Base-by-base conservation (phyloP, 2,888 invertebrate species). In the Xanthorhoe designata region DNA sequence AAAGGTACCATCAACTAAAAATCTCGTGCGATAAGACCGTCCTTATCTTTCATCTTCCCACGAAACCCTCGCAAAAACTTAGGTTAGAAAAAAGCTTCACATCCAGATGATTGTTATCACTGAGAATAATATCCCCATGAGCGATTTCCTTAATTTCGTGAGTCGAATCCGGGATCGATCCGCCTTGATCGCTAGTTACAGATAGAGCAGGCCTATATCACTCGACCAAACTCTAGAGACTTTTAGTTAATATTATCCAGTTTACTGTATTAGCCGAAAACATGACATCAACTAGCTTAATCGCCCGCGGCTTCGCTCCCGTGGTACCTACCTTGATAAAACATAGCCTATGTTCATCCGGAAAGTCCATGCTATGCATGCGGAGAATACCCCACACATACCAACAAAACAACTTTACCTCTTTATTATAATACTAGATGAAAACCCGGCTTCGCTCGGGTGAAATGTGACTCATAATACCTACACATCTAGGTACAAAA, bases 141-240 rank as follows among this genome's bases (percentile, higher is more conserved):
- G 91, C 92, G 91, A 91, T 92, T 92, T 90, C 90, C 92, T 93
- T 93, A 93, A 93, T 93, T 93, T 91, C 90, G 92, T 90, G 91
- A 88, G 88, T 78, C 87, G 88, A 91, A 92, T 92, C 90, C 87
- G 80, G 87, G 89, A 90, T 91, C 91, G 92, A 89, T 87, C 86
- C 91, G 90, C 90, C 92, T 88, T 78, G 92, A 93, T 93, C 87
- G 90, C 89, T 87, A 87, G 90, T 89, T 89, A 88, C 86, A 79
- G 92, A 93, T 93, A 66, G 53, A 56, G 17, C 13, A 18, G n/a
- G 54, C 59, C 45, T 62, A 42, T 38, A 35, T 51, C 66, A 66
- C 61, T 66, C 13, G 38, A 13, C 38, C 2, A 3, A 13, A 13
- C 13, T 13, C 13, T 13, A 42, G 0, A 42, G 7, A 32, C 32